Evolutionary conservation across 2,113 vertebrate genomes (phyloP).

Genomic region (Rhagologus leucostigma): DNA sequence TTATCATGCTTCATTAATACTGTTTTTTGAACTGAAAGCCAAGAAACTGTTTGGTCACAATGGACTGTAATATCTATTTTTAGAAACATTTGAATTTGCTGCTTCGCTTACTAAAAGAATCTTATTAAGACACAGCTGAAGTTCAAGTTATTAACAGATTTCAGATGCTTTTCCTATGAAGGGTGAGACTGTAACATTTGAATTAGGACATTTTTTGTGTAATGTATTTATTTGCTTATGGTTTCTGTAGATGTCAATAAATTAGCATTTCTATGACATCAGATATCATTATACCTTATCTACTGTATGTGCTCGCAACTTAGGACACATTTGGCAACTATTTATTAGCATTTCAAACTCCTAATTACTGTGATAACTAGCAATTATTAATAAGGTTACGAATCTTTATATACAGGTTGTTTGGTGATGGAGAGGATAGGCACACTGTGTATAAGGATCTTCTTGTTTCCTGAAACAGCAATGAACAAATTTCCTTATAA

Average conservation of each 20-base stretch:
- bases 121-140: not conserved
- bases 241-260: not conserved
- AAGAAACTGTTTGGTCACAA: slow-evolving; percentile 9
- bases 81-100: slow-evolving; percentile 35
- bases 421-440: not conserved
- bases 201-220: not conserved
- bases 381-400: not conserved
- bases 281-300: not conserved
- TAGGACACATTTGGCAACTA: not conserved
- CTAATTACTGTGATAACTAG: not conserved
- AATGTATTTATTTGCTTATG: not conserved
- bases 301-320: not conserved
- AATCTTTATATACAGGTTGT: not conserved
- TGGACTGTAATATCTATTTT: slow-evolving; percentile 19
- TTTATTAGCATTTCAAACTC: not conserved
- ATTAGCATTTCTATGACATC: not conserved
- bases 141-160: slow-evolving; percentile 34
- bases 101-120: not conserved
- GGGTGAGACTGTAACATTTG: not conserved
- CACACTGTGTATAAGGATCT: not conserved
- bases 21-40: slow-evolving; percentile 9
- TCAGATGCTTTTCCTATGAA: slow-evolving; percentile 24
- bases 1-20: slow-evolving; percentile 22
- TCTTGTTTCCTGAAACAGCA: not conserved
- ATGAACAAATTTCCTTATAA: not conserved